These are phyloP conservation scores for Stenurella melanura DNA, from an alignment of 2,888 invertebrate genomes.

Conservation along the genomic window DNA sequence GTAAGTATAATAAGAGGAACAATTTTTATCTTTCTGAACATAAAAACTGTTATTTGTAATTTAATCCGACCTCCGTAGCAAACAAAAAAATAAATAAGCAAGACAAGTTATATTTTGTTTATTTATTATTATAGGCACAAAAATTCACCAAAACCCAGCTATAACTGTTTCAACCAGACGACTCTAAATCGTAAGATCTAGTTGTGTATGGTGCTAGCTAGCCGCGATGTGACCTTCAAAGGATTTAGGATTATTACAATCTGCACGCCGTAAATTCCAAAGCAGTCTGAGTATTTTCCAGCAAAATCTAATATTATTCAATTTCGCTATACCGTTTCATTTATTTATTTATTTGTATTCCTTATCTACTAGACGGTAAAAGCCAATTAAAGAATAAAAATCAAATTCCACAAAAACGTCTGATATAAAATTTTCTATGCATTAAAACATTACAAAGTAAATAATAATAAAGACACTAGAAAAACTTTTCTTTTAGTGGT, in stretches of 20 bases:
- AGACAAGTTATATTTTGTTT: not conserved
- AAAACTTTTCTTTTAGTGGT: too few species aligned
- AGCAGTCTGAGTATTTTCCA: not conserved
- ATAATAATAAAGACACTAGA: too few species aligned
- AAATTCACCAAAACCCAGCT: not conserved
- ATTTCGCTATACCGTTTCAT: too few species aligned
- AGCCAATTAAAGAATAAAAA: too few species aligned
- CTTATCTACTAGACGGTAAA: too few species aligned
- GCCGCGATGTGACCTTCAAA: constrained; percentile 1
- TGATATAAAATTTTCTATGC: too few species aligned
- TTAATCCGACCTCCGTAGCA: not conserved
- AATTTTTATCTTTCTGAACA: too few species aligned
- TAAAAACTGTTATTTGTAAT: not conserved
- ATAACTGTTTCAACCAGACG: not conserved
- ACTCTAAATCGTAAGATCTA: not conserved
- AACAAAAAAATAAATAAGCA: not conserved
- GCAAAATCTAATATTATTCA: not conserved
- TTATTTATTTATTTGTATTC: too few species aligned
- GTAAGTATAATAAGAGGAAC: too few species aligned
- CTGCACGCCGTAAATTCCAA: not conserved
- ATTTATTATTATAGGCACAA: not conserved
- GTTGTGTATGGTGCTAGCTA: not conserved
- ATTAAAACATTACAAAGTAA: too few species aligned
- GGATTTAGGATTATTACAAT: not conserved
- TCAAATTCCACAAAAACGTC: too few species aligned